Conservation (phyloP, 2,797 vertebrate genomes). For the Thunnus albacares region DNA sequence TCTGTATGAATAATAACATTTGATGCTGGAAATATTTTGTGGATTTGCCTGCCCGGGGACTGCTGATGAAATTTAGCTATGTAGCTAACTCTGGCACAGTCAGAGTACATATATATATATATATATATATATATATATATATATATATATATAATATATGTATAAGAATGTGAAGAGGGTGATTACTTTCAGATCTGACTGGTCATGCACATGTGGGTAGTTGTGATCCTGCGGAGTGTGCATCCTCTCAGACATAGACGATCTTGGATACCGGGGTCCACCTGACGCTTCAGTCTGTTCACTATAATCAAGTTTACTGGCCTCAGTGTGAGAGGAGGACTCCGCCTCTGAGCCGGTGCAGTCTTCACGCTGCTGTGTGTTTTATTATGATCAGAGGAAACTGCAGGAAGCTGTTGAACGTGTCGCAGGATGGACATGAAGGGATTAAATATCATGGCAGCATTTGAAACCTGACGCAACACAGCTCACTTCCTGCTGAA, state of each 20-base stretch:
- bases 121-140: too few species aligned
- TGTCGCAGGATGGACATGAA: neutral
- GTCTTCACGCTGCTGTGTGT: neutral
- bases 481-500: neutral
- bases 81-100: too few species aligned
- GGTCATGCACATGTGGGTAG: neutral
- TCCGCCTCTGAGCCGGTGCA: neutral
- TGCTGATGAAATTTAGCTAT: too few species aligned
- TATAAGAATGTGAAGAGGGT: neutral
- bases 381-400: neutral
- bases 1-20: too few species aligned
- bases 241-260: neutral
- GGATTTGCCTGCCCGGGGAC: too few species aligned
- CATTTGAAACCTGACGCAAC: neutral
- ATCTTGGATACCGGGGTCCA: slow-evolving; percentile 51
- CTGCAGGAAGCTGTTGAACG: too few species aligned
- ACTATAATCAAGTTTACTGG: neutral
- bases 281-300: neutral
- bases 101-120: too few species aligned
- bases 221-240: neutral
- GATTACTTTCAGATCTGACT: too few species aligned
- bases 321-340: neutral
- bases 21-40: too few species aligned
- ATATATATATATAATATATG: too few species aligned
- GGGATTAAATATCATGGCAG: neutral